Evolutionary conservation across 2,888 invertebrate species (phyloP), one percentile per base, ranked within the genome.

Genomic region (Sturmia bella): DNA sequence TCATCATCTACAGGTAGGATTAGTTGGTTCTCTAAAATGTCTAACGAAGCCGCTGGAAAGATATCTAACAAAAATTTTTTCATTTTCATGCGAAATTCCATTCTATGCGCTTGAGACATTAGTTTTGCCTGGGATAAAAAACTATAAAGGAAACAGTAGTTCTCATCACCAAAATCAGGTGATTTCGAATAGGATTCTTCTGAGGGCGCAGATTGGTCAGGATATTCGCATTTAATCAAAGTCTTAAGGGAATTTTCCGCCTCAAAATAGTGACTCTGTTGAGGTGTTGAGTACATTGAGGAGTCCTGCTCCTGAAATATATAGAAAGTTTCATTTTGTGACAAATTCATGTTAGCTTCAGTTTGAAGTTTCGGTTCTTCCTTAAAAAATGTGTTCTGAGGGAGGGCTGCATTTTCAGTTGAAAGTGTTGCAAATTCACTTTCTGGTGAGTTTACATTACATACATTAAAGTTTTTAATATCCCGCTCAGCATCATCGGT

Each of bases 111-210:
- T 17, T 87, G 84, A 56, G 85, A 80, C 87, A 89, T 88, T 83
- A 87, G 86, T 83, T 89, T 89, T 88, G 89, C 89, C 32, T 88
- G 85, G 17, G 88, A 87, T 85, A 89, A 68, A 54, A 89, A 88
- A 57, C 89, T 89, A 17, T 89, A 85, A 0, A 89, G 85, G 57
- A 87, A 89, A 84, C 88, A 88, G 50, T 89, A 89, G 59, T 89
- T 87, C 0, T 88, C 13, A 21, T 59, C 57, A 1, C 3, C 7
- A 2, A 59, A 7, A 59, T 41, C 57, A 9, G 15, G 1, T 4
- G 37, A 6, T 85, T 87, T 86, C 87, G 27, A 52, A 5, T 27
- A 1, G 6, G 13, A 7, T n/a, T 27, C 52, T 52, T 50, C 12
- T 32, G 7, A 7, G 32, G 32, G 1, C 9, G 9, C 9, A 9